Percentiles rank a stretch among this genome's conserved stretches.
Evolutionary conservation across 2,113 vertebrate species (phyloP).

Genomic region (Tachycineta bicolor): DNA sequence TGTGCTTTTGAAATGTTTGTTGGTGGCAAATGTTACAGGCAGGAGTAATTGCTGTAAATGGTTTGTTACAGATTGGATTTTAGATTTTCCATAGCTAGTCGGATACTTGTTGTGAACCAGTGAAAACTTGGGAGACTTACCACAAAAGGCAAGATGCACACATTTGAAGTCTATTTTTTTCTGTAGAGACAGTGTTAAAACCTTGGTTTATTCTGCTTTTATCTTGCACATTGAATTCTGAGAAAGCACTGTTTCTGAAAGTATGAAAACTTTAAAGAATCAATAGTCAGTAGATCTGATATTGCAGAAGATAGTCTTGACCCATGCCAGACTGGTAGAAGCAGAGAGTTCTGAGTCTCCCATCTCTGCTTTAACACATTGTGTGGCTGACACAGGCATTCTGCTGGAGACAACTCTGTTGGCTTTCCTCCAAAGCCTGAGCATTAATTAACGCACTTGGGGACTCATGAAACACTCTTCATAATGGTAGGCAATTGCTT

Average conservation of each 20-base stretch:
- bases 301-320: not conserved
- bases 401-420: not conserved
- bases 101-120: not conserved
- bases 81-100: not conserved
- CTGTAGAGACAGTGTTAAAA: not conserved
- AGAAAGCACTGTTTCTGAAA: not conserved
- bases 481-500: slow-evolving; percentile 60
- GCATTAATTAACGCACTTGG: slow-evolving; percentile 44
- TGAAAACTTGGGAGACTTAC: not conserved
- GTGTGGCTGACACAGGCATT: slow-evolving; percentile 8
- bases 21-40: not conserved
- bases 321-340: not conserved
- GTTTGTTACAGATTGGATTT: not conserved
- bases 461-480: slow-evolving; percentile 27
- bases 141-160: not conserved
- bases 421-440: slow-evolving; percentile 49
- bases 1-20: not conserved
- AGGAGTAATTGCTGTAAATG: not conserved
- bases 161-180: not conserved
- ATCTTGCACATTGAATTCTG: not conserved
- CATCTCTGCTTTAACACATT: not conserved
- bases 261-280: not conserved
- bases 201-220: not conserved
- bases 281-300: not conserved
- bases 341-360: not conserved